Evolutionary conservation across 1,140 invertebrate genomes (phyloP).

Genomic region (Drosophila obscura): DNA sequence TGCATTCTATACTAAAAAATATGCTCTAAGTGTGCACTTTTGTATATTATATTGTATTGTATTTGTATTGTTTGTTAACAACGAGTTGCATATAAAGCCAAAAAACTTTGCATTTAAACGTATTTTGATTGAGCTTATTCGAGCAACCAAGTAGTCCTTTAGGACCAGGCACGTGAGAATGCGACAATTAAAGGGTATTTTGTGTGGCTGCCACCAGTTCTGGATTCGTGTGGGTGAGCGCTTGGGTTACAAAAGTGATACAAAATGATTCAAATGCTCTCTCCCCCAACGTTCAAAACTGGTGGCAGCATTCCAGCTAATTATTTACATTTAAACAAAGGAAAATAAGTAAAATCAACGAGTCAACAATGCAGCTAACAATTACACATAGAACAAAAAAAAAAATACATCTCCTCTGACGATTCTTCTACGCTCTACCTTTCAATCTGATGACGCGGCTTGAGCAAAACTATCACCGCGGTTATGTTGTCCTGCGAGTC

Average conservation of each 20-base stretch:
- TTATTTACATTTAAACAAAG: constrained; percentile 34
- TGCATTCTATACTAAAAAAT: constrained; percentile 40
- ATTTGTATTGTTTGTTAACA: constrained; percentile 13
- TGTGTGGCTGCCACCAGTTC: not conserved
- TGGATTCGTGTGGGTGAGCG: constrained; percentile 1
- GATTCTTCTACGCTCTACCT: not conserved
- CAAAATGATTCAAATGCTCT: too few species aligned
- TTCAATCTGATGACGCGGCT: constrained; percentile 62
- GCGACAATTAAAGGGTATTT: constrained; percentile 21
- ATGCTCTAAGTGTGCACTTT: constrained; percentile 22
- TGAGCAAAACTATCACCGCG: constrained; percentile 70
- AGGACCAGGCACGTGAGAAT: constrained; percentile 57
- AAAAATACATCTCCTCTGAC: constrained; percentile 27
- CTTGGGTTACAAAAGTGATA: too few species aligned
- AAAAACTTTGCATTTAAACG: constrained; percentile 12
- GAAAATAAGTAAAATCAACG: constrained; percentile 25
- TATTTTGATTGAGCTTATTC: constrained; percentile 71
- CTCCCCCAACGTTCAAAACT: constrained; percentile 8
- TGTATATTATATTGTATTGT: constrained; percentile 16
- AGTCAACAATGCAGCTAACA: constrained; percentile 45
- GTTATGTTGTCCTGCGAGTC: constrained; percentile 81
- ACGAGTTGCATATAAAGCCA: constrained; percentile 21
- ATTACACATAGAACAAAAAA: constrained; percentile 8
- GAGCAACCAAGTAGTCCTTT: constrained; percentile 53
- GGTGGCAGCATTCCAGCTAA: not conserved